Percentiles rank a stretch among this genome's conserved stretches.
These are phyloP conservation scores for Mesitornis unicolor DNA, from an alignment of 2,113 vertebrate species.

Conservation along the genomic window DNA sequence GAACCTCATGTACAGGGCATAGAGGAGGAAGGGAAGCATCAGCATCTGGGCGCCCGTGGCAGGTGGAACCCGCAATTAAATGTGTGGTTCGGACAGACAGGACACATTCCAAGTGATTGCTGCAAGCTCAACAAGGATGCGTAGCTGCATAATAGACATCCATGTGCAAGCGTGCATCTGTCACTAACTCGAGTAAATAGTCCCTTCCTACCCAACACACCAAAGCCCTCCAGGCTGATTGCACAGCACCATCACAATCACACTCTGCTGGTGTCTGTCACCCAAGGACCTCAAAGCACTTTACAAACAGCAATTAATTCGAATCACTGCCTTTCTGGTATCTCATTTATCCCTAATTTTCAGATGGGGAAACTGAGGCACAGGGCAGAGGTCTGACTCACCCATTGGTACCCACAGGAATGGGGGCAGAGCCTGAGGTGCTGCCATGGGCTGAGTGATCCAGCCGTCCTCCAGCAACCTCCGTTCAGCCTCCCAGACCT, in stretches of 20 bases:
- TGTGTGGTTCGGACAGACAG: not conserved
- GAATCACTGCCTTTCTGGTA: not conserved
- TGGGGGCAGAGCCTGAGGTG: not conserved
- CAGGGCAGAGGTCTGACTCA: not conserved
- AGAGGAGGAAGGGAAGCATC: not conserved
- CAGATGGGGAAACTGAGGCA: not conserved
- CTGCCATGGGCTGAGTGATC: not conserved
- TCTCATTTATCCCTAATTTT: not conserved
- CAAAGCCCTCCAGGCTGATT: not conserved
- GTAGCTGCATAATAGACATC: not conserved
- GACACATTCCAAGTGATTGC: not conserved
- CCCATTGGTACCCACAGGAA: not conserved
- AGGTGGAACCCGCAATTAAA: not conserved
- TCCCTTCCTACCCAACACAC: not conserved
- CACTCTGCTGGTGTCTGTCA: not conserved
- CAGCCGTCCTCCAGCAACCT: fast-evolving
- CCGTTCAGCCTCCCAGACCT: not conserved
- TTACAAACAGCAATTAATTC: not conserved
- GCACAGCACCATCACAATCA: not conserved
- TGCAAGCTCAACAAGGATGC: not conserved
- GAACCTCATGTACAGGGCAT: fast-evolving
- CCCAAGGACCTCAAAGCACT: not conserved
- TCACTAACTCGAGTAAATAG: not conserved
- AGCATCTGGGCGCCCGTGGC: not conserved
- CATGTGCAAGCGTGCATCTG: not conserved